Evolutionary conservation across 1,140 invertebrate genomes (phyloP).

Genomic region (Drosophila chauvacae): DNA sequence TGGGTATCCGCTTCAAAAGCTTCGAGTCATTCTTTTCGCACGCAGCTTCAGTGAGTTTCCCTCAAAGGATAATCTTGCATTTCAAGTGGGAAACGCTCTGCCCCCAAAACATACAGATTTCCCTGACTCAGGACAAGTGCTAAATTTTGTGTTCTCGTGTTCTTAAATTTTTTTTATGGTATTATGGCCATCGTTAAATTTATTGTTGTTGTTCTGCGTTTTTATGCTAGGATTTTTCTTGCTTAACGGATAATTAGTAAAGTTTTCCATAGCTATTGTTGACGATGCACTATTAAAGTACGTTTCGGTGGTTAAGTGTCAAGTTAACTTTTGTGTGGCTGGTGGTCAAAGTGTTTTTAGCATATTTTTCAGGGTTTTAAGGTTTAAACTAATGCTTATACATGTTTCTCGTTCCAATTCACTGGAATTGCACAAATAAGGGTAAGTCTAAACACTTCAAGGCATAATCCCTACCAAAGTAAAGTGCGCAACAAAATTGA

Average conservation of each 20-base stretch:
- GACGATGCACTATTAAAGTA: conserved; percentile 27
- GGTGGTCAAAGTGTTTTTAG: conserved; percentile 9
- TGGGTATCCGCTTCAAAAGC: conserved; percentile 50
- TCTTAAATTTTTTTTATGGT: conserved; percentile 18
- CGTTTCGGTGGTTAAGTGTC: conserved; percentile 39
- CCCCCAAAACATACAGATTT: conserved; percentile 9
- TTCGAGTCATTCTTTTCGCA: conserved; percentile 54
- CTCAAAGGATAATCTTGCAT: conserved; percentile 47
- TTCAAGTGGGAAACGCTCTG: conserved; percentile 4
- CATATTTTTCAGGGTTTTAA: background rate
- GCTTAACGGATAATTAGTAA: conserved; percentile 74
- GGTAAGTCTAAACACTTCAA: background rate
- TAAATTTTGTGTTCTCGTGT: conserved; percentile 48
- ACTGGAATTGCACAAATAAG: background rate
- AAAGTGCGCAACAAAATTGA: background rate
- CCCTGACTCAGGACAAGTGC: conserved; percentile 33
- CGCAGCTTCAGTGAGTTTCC: conserved; percentile 34
- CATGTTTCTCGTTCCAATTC: too few species aligned
- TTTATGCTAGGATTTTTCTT: conserved; percentile 50
- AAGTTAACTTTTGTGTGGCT: conserved; percentile 35
- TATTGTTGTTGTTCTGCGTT: conserved; percentile 44
- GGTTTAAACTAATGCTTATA: background rate
- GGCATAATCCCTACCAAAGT: background rate
- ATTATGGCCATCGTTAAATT: conserved; percentile 59
- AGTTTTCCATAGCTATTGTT: conserved; percentile 35